Base-by-base conservation (phyloP, 2,888 invertebrate genomes). In the Chymomyza caudatula region DNA sequence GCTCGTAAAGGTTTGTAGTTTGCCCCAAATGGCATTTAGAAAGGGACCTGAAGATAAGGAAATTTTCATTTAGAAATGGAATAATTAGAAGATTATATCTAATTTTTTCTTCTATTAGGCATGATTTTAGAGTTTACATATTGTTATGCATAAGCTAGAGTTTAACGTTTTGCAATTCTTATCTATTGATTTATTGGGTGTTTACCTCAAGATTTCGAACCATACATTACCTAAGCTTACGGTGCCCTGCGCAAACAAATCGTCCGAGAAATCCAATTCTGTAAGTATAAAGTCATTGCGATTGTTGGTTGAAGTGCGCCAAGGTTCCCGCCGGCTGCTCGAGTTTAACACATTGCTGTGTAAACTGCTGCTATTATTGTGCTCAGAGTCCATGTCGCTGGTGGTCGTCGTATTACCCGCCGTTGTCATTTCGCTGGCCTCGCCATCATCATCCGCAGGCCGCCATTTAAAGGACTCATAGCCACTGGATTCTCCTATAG, bases 1-100 rank as follows among this genome's bases (percentile, higher is more conserved):
- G 75, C 94, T 94, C 71, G 96, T 93, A 92, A 98, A 94, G 60
- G 94, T 93, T 86, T 96, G 96, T 51, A 97, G 91, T 89, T 96
- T 96, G 76, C 93, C 93, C 80, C 98, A 92, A 60, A 98, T 90
- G 67, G 94, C 93, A 82, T 94, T 94, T 71, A 98, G 91, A 88
- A 98, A 96, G 63, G 96, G 93, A 92, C 97, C 95, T 92, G 89
- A 1, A 82, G 22, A 20, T 71, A 37, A 17, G 3, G 15, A 58
- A 11, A 37, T 37, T 20, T 42, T 43, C 15, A n/a, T 2, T 22
- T 23, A 20, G 6, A 43, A 25, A 64, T 8, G 11, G 19, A 20
- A 11, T 11, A 51, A 19, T 56, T 37, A 19, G 22, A 44, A 4
- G 15, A 5, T 17, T 20, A n/a, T n/a, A n/a, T n/a, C n/a, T n/a